Evolutionary conservation across 2,888 invertebrate genomes (phyloP).

Genomic region (Agonopterix arenella): DNA sequence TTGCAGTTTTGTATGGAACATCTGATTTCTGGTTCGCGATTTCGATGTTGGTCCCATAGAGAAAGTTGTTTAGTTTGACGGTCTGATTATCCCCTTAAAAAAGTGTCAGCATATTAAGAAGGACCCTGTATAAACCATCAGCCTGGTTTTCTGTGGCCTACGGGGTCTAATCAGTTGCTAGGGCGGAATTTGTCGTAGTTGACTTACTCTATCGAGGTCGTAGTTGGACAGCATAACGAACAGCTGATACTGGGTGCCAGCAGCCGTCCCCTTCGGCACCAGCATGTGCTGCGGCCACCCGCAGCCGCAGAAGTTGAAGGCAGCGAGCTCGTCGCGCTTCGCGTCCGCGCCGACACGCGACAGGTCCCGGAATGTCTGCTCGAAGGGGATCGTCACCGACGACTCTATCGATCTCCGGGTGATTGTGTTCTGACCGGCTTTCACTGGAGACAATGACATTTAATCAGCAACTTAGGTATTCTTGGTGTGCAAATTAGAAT

Average conservation of each 20-base stretch:
- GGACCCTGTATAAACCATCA: too few species aligned
- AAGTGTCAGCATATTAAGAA: too few species aligned
- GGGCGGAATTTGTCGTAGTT: too few species aligned
- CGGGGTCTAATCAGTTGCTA: too few species aligned
- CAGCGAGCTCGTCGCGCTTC: conserved; percentile 28
- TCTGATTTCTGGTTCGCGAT: too few species aligned
- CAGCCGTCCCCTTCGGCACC: conserved; percentile 68
- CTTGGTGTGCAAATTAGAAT: too few species aligned
- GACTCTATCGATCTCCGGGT: conserved; percentile 78
- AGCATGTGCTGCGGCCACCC: conserved; percentile 79
- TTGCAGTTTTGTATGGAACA: too few species aligned
- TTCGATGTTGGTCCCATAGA: too few species aligned
- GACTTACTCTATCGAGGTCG: conserved; percentile 53
- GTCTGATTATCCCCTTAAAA: too few species aligned
- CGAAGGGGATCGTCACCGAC: conserved; percentile 75
- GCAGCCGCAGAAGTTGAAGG: conserved; percentile 79
- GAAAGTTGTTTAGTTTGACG: too few species aligned
- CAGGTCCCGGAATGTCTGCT: conserved; percentile 76
- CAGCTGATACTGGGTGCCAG: conserved; percentile 51
- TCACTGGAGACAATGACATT: conserved; percentile 57
- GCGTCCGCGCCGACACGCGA: conserved; percentile 39
- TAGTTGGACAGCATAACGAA: conserved; percentile 72
- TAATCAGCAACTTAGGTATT: too few species aligned
- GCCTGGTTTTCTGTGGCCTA: too few species aligned
- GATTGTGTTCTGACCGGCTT: conserved; percentile 73